phyloP scores from a whole-genome alignment of 2,797 vertebrate genomes.

The Jordanella pulchra region DNA sequence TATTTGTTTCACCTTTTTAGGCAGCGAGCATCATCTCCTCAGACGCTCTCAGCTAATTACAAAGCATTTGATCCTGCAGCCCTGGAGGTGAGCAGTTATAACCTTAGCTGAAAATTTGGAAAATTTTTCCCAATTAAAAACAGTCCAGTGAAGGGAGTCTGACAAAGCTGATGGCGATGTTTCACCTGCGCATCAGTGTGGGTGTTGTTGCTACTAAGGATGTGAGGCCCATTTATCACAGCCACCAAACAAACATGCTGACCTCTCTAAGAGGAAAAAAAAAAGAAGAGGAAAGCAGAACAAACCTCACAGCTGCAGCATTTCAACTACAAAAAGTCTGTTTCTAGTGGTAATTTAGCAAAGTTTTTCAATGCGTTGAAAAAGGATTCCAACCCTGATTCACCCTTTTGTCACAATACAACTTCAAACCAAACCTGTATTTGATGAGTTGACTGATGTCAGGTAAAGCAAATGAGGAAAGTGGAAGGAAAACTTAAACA shows the following conservation, averaged over 20 bases:
- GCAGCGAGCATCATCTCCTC: conserved; percentile 54
- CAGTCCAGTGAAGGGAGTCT: conserved; percentile 48
- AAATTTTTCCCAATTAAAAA: conserved; percentile 73
- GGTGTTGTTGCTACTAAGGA: conserved; percentile 27
- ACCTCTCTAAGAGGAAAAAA: conserved; percentile 62
- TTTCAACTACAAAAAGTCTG: conserved; percentile 58
- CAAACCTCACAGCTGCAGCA: conserved; percentile 27
- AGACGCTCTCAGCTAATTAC: conserved; percentile 69
- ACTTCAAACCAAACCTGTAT: background rate
- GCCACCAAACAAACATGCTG: conserved; percentile 45
- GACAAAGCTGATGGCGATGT: conserved; percentile 56
- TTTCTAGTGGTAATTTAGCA: conserved; percentile 42
- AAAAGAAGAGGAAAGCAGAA: conserved; percentile 11
- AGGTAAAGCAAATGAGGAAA: too few relatives aligned
- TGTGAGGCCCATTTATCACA: conserved; percentile 51
- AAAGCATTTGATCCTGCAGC: conserved; percentile 73
- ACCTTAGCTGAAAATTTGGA: conserved; percentile 65
- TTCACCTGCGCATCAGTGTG: conserved; percentile 49
- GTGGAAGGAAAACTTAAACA: too few relatives aligned
- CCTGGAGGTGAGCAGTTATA: conserved; percentile 68
- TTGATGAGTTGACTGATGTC: background rate
- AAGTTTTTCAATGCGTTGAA: conserved; percentile 7
- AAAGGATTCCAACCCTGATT: background rate
- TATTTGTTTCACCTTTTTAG: conserved; percentile 67
- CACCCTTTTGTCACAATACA: background rate